phyloP scores from a whole-genome alignment of 2,113 vertebrate species.

The Sterna hirundo region DNA sequence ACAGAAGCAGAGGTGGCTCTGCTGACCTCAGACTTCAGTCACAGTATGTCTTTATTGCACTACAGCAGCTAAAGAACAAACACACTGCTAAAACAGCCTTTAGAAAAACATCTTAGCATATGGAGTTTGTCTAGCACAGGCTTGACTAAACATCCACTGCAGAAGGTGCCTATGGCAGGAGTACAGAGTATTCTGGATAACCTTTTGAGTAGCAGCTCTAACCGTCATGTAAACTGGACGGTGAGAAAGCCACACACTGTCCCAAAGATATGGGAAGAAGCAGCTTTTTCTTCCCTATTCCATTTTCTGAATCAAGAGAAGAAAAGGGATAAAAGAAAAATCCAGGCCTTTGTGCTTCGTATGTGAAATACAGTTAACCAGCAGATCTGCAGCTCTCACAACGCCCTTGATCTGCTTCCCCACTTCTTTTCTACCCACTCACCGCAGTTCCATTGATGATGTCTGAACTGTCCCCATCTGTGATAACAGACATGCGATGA shows the following conservation, averaged over 20 bases:
- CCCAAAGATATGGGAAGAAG: not conserved
- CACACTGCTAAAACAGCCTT: not conserved
- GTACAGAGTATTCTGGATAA: not conserved
- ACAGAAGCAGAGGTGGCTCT: not conserved
- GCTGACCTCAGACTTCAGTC: not conserved
- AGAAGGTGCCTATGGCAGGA: not conserved
- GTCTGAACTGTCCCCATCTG: not conserved
- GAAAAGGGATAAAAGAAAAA: not conserved
- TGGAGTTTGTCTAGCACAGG: not conserved
- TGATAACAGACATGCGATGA: accelerated
- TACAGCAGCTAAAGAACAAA: not conserved
- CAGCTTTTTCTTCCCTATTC: not conserved
- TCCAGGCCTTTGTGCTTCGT: not conserved
- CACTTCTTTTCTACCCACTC: not conserved
- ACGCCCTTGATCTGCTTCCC: not conserved
- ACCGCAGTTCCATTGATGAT: not conserved
- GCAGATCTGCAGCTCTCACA: not conserved
- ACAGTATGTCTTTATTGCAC: not conserved
- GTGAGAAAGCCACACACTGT: not conserved
- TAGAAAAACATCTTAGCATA: not conserved
- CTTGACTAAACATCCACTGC: not conserved
- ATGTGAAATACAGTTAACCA: not conserved
- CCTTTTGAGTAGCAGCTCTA: not conserved
- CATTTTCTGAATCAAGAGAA: not conserved
- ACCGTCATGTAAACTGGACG: not conserved